Base-by-base conservation (phyloP, 2,888 invertebrate genomes). In the Pammene aurita region DNA sequence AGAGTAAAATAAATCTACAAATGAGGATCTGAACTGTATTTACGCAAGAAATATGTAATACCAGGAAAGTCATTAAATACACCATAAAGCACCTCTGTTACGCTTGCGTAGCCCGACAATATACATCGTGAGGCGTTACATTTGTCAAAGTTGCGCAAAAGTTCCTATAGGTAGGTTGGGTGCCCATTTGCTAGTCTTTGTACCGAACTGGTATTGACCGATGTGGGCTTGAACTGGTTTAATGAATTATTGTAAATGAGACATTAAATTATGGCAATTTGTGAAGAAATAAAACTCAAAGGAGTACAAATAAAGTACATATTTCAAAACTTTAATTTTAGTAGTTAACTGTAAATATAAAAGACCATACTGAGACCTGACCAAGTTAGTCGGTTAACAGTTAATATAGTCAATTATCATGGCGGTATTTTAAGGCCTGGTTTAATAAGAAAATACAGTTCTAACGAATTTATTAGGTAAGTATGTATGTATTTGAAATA, bases 121-220 rank as follows among this genome's bases (percentile, higher is more conserved):
- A 62, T 56, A 48, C 48, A 50, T 48, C 56, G 18, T 14, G 18
- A 46, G 14, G 56, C 14, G 57, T 57, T 57, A 48, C 56, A 66
- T 66, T 66, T 66, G 65, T 57, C 65, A 56, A 48, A 66, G 67
- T 67, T 62, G 42, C 62, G 67, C 62, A 56, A 62, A 56, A 13
- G 42, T 16, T 52, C 2, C 41, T 52, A 26, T 16, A 4, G 26
- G 26, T 26, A 26, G 26, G 26, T n/a, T n/a, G n/a, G n/a, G n/a
- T n/a, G n/a, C 26, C 26, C 4, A 26, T 26, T 26, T 26, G 26
- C 50, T 18, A 14, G 41, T 66, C 52, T 66, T 62, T 56, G 56
- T 42, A 41, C 41, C 50, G 38, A 56, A 67, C 44, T 16, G n/a
- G 60, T 58, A 50, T 41, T 66, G 57, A 66, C 57, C 65, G 65